Conservation (phyloP, 2,888 invertebrate genomes). For the Quadriops clusia region DNA sequence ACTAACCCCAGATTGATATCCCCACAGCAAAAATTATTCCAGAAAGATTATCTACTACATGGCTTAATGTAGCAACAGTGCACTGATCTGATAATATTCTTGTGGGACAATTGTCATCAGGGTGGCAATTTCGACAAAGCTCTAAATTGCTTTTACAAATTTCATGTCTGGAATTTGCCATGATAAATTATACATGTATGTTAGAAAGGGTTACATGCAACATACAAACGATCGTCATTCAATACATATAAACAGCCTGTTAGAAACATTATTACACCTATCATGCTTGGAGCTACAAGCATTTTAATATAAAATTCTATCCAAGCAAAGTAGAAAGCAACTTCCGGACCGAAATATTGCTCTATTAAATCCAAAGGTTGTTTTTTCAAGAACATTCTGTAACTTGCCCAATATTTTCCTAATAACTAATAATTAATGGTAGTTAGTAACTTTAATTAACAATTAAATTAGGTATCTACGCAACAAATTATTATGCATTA, state of each 20-base stretch:
- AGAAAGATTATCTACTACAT: conserved; percentile 69
- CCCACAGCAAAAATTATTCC: conserved; percentile 67
- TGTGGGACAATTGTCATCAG: conserved; percentile 49
- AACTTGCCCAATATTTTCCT: conserved; percentile 46
- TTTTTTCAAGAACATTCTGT: conserved; percentile 42
- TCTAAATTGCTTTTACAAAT: conserved; percentile 48
- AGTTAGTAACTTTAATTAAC: no score
- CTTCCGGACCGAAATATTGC: conserved; percentile 45
- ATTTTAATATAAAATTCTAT: conserved; percentile 42
- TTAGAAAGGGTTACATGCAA: neutral
- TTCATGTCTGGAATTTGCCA: conserved; percentile 31
- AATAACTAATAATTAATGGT: conserved; percentile 28
- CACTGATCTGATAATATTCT: conserved; percentile 63
- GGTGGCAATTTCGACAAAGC: conserved; percentile 76
- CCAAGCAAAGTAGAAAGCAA: conserved; percentile 46
- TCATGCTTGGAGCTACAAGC: conserved; percentile 37
- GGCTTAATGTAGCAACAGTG: conserved; percentile 57
- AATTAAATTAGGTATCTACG: no score
- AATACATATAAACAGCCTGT: conserved; percentile 30
- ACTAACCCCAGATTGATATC: conserved; percentile 65
- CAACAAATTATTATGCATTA: no score
- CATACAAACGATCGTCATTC: conserved; percentile 2
- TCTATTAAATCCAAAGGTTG: conserved; percentile 49
- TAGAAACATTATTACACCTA: conserved; percentile 36
- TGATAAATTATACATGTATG: neutral